Evolutionary conservation across 1,140 invertebrate species (phyloP).

Genomic region (Eueides isabella): DNA sequence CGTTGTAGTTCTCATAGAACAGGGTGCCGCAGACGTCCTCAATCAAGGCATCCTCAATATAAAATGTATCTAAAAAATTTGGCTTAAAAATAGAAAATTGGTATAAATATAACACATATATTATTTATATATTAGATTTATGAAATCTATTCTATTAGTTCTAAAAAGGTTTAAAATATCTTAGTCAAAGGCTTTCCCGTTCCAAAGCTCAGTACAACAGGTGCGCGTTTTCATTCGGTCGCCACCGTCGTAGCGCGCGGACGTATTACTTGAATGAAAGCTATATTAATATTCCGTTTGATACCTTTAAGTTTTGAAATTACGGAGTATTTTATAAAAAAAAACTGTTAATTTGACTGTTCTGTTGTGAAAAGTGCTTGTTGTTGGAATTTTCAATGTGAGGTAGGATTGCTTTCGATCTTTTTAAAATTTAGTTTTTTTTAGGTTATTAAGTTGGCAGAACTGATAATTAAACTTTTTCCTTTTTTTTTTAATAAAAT

Average conservation of each 20-base stretch:
- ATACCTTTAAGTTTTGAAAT: background rate
- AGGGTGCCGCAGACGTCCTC: too few relatives aligned
- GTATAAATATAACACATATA: too few relatives aligned
- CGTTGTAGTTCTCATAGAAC: too few relatives aligned
- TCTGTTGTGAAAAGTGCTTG: conserved; percentile 9
- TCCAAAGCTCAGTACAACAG: conserved; percentile 46
- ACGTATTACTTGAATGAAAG: conserved; percentile 33
- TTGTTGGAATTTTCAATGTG: background rate
- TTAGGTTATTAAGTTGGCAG: background rate
- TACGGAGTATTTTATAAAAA: conserved; percentile 1
- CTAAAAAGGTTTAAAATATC: conserved; percentile 6
- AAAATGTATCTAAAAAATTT: too few relatives aligned
- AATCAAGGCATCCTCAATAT: too few relatives aligned
- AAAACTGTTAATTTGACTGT: conserved; percentile 17
- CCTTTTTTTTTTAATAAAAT: background rate
- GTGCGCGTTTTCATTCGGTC: conserved; percentile 54
- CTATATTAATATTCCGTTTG: background rate
- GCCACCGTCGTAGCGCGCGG: conserved; percentile 43
- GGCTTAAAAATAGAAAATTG: too few relatives aligned
- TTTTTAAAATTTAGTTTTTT: background rate
- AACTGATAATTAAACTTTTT: background rate
- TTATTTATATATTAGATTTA: background rate
- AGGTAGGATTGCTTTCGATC: background rate
- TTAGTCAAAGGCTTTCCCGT: background rate
- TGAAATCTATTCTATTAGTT: conserved; percentile 4